Percentiles rank a stretch among this genome's conserved stretches.
These are phyloP conservation scores for Sebastes fasciatus DNA, from an alignment of 2,113 vertebrate genomes.

Conservation along the genomic window DNA sequence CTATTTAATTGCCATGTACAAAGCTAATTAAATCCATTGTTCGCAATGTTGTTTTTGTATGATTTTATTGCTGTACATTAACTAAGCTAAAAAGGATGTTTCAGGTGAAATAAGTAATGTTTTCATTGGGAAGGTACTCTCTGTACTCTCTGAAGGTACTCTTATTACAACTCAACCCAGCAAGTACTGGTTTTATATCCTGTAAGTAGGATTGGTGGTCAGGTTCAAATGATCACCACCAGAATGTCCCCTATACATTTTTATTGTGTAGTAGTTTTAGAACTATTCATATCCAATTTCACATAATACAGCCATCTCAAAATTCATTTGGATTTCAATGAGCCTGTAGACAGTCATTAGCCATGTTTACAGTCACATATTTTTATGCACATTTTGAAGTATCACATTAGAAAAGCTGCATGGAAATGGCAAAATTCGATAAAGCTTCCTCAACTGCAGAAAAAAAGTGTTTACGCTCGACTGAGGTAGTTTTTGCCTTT, in stretches of 20 bases:
- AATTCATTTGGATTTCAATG: background rate
- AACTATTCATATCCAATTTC: background rate
- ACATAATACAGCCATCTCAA: background rate
- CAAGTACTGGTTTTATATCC: background rate
- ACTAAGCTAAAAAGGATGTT: background rate
- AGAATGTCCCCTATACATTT: background rate
- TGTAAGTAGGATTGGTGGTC: background rate
- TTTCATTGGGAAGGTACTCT: background rate
- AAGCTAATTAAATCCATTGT: constrained; percentile 1
- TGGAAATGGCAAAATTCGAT: too few species aligned
- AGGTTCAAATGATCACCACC: background rate
- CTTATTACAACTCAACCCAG: background rate
- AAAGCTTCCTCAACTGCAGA: too few species aligned
- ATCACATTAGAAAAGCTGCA: too few species aligned
- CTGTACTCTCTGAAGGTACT: background rate
- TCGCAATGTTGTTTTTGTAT: background rate
- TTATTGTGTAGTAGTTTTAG: background rate
- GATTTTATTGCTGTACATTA: background rate
- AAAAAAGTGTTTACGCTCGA: too few species aligned
- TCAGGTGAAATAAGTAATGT: background rate
- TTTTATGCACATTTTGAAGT: too few species aligned
- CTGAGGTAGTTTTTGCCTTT: too few species aligned
- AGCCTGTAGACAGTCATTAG: background rate
- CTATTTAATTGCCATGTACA: background rate
- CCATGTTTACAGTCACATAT: too few species aligned